Evolutionary conservation across 2,113 vertebrate genomes (phyloP).

Genomic region (Empidonax alnorum): DNA sequence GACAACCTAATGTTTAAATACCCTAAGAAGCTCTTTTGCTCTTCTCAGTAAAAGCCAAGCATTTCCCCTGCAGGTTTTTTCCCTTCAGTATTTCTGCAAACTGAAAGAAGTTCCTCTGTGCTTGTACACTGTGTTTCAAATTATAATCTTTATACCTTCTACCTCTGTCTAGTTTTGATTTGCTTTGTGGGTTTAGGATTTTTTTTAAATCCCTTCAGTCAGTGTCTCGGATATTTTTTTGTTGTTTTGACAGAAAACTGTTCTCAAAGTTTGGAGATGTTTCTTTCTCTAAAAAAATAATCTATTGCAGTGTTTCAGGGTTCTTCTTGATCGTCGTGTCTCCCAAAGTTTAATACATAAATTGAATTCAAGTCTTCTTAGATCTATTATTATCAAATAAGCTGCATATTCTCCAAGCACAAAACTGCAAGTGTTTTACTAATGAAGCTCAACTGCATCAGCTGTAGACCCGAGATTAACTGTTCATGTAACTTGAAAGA

Average conservation of each 20-base stretch:
- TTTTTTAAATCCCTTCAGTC: background rate
- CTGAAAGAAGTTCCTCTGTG: background rate
- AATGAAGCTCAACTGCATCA: background rate
- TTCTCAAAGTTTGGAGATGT: slow-evolving; percentile 54
- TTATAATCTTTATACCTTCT: background rate
- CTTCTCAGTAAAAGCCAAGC: background rate
- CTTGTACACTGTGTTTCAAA: background rate
- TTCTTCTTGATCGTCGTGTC: slow-evolving; percentile 73
- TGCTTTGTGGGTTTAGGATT: background rate
- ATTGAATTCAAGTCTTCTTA: background rate
- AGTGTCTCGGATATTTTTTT: background rate
- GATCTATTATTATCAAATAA: background rate
- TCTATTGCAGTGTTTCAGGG: slow-evolving; percentile 71
- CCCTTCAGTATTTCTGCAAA: background rate
- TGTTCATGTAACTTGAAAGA: background rate
- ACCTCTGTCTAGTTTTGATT: background rate
- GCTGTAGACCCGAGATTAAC: background rate
- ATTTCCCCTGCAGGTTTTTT: background rate
- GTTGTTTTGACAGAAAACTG: slow-evolving; percentile 13
- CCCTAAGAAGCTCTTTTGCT: background rate
- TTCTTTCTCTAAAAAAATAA: slow-evolving; percentile 61
- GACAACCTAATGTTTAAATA: background rate
- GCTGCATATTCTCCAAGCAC: background rate
- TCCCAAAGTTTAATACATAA: slow-evolving; percentile 68
- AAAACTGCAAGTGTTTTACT: background rate